Base-by-base conservation (phyloP, 2,888 invertebrate genomes). In the Drosophila melanocephala region DNA sequence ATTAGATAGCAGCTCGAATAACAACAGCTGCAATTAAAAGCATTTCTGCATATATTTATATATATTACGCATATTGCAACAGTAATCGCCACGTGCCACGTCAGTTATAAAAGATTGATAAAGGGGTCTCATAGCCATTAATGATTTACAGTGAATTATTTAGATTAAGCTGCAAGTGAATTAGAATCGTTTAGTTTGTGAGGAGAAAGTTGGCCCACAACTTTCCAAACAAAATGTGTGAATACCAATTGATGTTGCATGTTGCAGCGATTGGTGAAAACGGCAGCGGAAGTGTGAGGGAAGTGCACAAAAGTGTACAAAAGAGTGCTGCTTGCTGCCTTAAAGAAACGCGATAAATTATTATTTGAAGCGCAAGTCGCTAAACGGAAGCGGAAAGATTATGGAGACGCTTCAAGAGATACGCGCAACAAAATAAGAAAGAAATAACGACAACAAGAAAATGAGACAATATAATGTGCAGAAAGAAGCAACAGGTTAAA, bases 261-360 rank as follows among this genome's bases (percentile, higher is more conserved):
- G 83, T 69, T 65, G 78, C 82, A 81, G 60, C 30, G 44, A 44
- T 72, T 64, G 55, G 55, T 56, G 75, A 70, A 83, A 75, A 67
- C 58, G 70, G 66, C 57, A 69, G 53, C 83, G 80, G 83, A 80
- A 80, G 66, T 82, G 37, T 16, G 58, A 53, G 59, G 56, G 65
- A 68, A 68, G 57, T 50, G 55, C 50, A 44, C 42, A 6, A 44
- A 44, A 44, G 22, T 22, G 44, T 44, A 33, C 37, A 68, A 53
- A 74, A 63, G 39, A 68, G 67, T 72, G 47, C 9, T 47, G 16
- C 16, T 26, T 9, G 26, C 26, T 57, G 65, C 72, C 47, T 74
- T 79, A 57, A 73, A 82, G 72, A 77, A 75, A 64, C 37, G 26
- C 72, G 67, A 76, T 76, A 83, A 76, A 90, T 50, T 69, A 50